Conservation (phyloP, 37 sponge, comb jelly and placozoan genomes). For the Theonella swinhoei region DNA sequence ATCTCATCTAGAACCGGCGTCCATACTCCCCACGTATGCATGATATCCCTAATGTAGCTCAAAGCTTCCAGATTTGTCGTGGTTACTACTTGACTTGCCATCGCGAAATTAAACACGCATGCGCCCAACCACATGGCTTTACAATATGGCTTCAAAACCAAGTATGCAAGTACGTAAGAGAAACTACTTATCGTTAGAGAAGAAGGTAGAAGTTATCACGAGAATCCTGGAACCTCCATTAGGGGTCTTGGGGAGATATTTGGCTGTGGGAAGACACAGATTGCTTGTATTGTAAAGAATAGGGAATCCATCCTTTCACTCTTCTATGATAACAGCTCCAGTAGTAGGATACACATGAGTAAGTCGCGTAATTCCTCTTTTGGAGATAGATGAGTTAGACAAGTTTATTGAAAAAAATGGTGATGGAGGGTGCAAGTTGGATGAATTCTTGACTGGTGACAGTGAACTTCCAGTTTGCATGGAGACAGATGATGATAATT, state of each 20-base stretch:
- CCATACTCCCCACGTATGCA: too few species aligned
- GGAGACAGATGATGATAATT: constrained; percentile 32
- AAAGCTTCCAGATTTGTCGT: too few species aligned
- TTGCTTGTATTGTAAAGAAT: constrained; percentile 23
- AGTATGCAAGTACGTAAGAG: not conserved
- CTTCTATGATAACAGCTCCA: constrained; percentile 15
- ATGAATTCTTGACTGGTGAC: constrained; percentile 40
- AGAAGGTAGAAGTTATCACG: constrained; percentile 48
- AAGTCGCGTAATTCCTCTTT: constrained; percentile 35
- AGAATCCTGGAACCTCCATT: constrained; percentile 15
- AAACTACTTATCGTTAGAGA: constrained; percentile 22
- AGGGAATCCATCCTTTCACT: constrained; percentile 18
- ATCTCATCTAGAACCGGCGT: too few species aligned
- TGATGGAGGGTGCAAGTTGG: constrained; percentile 18
- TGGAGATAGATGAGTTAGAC: constrained; percentile 22
- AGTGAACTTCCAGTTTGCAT: constrained; percentile 30
- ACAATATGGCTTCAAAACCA: too few species aligned
- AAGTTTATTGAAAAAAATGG: not conserved
- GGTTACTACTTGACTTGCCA: too few species aligned
- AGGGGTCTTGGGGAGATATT: constrained; percentile 32
- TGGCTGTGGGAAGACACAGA: constrained; percentile 54
- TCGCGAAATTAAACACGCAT: not conserved
- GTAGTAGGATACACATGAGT: not conserved
- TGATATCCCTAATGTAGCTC: too few species aligned
- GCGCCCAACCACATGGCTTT: not conserved